Evolutionary conservation across 1,140 invertebrate genomes (phyloP).

Genomic region (Apis dorsata): DNA sequence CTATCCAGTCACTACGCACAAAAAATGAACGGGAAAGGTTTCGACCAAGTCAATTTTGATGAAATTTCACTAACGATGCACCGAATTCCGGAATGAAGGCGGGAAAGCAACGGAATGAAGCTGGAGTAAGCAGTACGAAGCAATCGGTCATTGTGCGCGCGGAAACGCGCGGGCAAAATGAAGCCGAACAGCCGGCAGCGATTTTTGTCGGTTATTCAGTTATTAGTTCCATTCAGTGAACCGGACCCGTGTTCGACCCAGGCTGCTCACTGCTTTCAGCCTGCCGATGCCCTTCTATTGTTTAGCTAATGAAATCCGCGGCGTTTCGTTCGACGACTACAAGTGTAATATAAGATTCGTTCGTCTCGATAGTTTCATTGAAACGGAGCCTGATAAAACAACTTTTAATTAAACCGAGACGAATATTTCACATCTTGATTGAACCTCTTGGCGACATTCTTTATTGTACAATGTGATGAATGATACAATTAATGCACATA

Average conservation of each 20-base stretch:
- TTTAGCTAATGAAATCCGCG: constrained; percentile 31
- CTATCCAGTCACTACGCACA: background rate
- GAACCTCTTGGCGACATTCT: no score
- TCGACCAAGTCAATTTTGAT: constrained; percentile 63
- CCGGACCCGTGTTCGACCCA: constrained; percentile 63
- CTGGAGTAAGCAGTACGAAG: constrained; percentile 49
- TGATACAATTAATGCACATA: no score
- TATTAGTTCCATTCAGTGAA: constrained; percentile 78
- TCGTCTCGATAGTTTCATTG: background rate
- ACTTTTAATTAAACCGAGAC: background rate
- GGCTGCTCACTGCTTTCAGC: constrained; percentile 25
- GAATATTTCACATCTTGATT: background rate
- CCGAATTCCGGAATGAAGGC: constrained; percentile 58
- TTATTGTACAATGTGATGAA: no score
- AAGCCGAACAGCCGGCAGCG: constrained; percentile 77
- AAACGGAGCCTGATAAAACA: no score
- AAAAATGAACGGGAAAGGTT: constrained; percentile 13
- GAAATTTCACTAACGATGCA: constrained; percentile 70
- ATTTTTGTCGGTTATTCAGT: constrained; percentile 78
- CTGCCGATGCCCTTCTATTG: constrained; percentile 42
- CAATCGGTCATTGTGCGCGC: constrained; percentile 69
- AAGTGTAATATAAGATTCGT: background rate
- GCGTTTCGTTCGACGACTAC: constrained; percentile 3
- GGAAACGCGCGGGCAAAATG: constrained; percentile 70
- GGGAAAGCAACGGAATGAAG: constrained; percentile 55